These are phyloP conservation scores for Anguilla obscura DNA, from an alignment of 2,797 vertebrate species.

Conservation along the genomic window DNA sequence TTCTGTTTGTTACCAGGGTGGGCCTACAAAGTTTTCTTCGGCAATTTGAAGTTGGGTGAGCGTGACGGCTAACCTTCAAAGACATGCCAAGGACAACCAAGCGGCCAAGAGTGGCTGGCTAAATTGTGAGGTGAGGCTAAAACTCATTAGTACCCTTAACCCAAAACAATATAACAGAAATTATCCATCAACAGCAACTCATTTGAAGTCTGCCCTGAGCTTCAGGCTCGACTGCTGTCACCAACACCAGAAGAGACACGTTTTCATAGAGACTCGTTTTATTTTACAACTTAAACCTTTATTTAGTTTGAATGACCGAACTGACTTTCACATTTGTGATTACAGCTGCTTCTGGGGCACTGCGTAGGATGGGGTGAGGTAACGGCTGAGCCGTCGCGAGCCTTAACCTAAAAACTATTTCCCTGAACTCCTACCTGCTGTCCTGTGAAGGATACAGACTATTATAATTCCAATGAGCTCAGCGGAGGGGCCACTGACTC, in stretches of 20 bases:
- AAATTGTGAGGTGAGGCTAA: not conserved
- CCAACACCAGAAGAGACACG: not conserved
- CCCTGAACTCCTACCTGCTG: not conserved
- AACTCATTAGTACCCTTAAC: not conserved
- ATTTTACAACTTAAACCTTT: not conserved
- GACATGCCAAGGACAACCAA: too few relatives aligned
- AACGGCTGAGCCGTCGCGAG: not conserved
- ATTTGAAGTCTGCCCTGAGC: not conserved
- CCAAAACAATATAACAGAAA: not conserved
- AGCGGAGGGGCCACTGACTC: not conserved
- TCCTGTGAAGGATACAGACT: not conserved
- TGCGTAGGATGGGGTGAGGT: not conserved
- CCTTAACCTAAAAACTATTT: not conserved
- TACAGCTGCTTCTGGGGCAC: not conserved
- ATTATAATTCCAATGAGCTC: not conserved
- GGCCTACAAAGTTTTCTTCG: too few relatives aligned
- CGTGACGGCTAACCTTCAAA: too few relatives aligned
- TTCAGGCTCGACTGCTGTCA: not conserved
- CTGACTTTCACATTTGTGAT: not conserved
- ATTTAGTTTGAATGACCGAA: not conserved
- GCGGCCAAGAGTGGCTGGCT: not conserved
- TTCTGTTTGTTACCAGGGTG: too few relatives aligned
- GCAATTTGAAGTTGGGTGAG: too few relatives aligned
- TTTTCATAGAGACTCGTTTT: not conserved
- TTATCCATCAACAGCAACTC: not conserved